Evolutionary conservation across 2,797 vertebrate species (phyloP).

Genomic region (Glyptemys insculpta): DNA sequence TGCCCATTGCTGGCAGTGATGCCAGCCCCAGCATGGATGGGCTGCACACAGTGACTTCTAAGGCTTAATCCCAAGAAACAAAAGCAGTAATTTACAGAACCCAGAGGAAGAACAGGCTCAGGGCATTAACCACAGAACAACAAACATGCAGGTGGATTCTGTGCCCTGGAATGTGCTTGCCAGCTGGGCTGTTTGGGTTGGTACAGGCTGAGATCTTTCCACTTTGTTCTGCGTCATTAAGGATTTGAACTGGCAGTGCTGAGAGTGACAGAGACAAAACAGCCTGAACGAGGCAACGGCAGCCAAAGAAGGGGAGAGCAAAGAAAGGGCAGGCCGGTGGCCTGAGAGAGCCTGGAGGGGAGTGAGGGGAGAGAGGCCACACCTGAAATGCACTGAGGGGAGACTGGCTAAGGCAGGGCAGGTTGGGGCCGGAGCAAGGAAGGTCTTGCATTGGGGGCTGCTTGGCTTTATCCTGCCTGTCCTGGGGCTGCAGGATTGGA

Average conservation of each 20-base stretch:
- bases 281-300: background rate
- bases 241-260: background rate
- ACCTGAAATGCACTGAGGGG: too few relatives aligned
- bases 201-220: background rate
- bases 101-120: constrained; percentile 46
- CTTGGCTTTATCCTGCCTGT: background rate
- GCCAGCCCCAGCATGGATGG: background rate
- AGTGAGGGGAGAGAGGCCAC: background rate
- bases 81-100: constrained; percentile 48
- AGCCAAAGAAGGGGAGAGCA: background rate
- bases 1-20: background rate
- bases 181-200: background rate
- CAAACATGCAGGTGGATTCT: constrained; percentile 48
- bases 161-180: background rate
- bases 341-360: background rate
- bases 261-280: background rate
- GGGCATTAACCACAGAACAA: constrained; percentile 67
- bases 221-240: background rate
- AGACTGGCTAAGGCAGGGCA: background rate
- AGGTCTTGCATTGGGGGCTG: background rate
- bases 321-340: background rate
- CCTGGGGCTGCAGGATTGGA: background rate
- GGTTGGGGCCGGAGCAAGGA: background rate
- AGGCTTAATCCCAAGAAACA: constrained; percentile 65
- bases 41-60: constrained; percentile 2